Evolutionary conservation across 2,888 invertebrate species (phyloP).

Genomic region (Carpatolechia fugitivella): DNA sequence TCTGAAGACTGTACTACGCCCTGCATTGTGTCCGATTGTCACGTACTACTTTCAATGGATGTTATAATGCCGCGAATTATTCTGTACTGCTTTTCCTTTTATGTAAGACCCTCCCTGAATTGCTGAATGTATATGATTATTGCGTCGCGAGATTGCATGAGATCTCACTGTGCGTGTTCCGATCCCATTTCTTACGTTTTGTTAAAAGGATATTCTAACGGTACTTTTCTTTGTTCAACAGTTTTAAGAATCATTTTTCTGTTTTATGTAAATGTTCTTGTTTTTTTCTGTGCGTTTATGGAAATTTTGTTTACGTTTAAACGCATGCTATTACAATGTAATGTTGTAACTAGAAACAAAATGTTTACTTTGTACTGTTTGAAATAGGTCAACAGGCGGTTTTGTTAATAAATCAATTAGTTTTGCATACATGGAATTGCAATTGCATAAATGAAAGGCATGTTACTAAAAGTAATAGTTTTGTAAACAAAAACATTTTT

Average conservation of each 20-base stretch:
- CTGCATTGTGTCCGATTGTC: conserved; percentile 31
- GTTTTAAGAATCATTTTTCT: not conserved
- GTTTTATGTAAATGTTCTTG: not conserved
- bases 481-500: too few species aligned
- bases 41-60: conserved; percentile 44
- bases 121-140: conserved; percentile 27
- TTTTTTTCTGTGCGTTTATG: not conserved
- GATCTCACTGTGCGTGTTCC: conserved; percentile 10
- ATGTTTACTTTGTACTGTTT: too few species aligned
- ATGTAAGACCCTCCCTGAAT: conserved; percentile 30
- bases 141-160: conserved; percentile 13
- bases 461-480: too few species aligned
- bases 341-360: too few species aligned
- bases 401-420: too few species aligned
- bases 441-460: too few species aligned
- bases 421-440: too few species aligned
- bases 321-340: not conserved
- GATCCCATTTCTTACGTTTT: conserved; percentile 9
- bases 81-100: conserved; percentile 41
- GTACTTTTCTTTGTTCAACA: not conserved
- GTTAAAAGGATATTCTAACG: not conserved
- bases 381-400: too few species aligned
- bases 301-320: not conserved
- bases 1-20: conserved; percentile 18
- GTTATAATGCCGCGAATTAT: conserved; percentile 51